A percentile compares a stretch with the other conserved stretches of the same genome.
phyloP scores from a whole-genome alignment of 2,888 invertebrate genomes.

The Conus canariensis region DNA sequence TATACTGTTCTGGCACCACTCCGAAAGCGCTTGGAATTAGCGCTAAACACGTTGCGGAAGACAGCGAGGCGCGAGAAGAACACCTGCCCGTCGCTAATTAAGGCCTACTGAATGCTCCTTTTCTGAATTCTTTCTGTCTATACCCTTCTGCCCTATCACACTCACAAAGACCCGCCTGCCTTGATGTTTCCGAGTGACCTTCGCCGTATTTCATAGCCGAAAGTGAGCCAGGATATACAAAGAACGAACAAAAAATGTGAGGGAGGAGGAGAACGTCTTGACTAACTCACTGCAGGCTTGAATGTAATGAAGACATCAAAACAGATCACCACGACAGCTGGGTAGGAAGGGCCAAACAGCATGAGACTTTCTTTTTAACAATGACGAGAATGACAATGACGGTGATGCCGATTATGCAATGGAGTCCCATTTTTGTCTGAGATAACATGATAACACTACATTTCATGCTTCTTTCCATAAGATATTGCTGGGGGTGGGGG shows the following conservation, averaged over 20 bases:
- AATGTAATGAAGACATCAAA: not conserved
- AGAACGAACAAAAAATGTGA: not conserved
- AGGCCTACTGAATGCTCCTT: not conserved
- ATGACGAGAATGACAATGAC: too few species aligned
- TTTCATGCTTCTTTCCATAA: too few species aligned
- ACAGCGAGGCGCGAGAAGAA: slow-evolving; percentile 18
- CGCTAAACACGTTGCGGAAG: not conserved
- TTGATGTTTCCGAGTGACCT: not conserved
- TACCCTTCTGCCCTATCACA: not conserved
- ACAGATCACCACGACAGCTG: not conserved
- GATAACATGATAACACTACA: too few species aligned
- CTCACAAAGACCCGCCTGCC: not conserved
- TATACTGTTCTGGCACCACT: slow-evolving; percentile 11
- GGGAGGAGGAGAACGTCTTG: too few species aligned
- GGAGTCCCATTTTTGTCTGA: too few species aligned
- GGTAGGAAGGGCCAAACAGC: too few species aligned
- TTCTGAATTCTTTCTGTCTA: not conserved
- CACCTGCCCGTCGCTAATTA: slow-evolving; percentile 11
- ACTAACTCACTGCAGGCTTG: too few species aligned
- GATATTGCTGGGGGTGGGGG: too few species aligned
- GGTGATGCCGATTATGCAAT: too few species aligned
- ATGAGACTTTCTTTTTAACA: too few species aligned
- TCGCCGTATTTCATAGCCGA: too few species aligned
- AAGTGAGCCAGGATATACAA: too few species aligned
- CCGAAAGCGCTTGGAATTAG: not conserved